Conservation (phyloP, 2,888 invertebrate species). For the Hirudinaria manillensis region DNA sequence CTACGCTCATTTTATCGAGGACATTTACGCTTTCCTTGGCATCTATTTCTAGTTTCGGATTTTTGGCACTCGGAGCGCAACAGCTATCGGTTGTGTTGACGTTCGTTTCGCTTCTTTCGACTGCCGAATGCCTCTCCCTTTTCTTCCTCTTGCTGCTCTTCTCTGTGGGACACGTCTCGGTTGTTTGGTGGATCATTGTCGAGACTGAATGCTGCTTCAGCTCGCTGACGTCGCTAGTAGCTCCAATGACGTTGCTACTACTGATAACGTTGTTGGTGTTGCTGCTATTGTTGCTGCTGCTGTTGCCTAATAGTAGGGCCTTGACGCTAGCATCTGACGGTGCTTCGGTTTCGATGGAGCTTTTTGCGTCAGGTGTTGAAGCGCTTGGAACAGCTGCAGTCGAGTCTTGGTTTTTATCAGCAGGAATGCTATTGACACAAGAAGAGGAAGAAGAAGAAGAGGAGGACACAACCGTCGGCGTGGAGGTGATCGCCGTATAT, state of each 20-base stretch:
- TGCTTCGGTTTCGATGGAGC: neutral
- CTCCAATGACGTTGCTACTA: conserved; percentile 3
- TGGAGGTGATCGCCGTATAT: neutral
- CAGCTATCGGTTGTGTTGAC: neutral
- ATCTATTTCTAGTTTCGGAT: neutral
- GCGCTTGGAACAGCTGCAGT: neutral
- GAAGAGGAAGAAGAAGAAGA: neutral
- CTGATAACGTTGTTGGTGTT: neutral
- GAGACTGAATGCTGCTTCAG: conserved; percentile 2
- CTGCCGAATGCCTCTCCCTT: neutral
- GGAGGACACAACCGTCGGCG: neutral
- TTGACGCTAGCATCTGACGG: neutral
- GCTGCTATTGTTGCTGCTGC: neutral
- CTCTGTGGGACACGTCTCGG: neutral
- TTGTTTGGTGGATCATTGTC: neutral
- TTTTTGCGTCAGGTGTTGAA: neutral
- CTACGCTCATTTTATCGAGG: too few relatives aligned
- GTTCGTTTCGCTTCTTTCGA: conserved; percentile 6
- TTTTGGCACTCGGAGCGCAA: conserved; percentile 16
- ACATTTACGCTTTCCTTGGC: neutral
- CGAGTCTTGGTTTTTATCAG: neutral
- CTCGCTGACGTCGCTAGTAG: neutral
- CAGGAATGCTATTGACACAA: neutral
- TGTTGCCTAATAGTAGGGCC: neutral
- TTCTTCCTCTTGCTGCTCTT: conserved; percentile 11